phyloP scores from a whole-genome alignment of 2,113 vertebrate genomes.

The Gnathochromis pfefferi region DNA sequence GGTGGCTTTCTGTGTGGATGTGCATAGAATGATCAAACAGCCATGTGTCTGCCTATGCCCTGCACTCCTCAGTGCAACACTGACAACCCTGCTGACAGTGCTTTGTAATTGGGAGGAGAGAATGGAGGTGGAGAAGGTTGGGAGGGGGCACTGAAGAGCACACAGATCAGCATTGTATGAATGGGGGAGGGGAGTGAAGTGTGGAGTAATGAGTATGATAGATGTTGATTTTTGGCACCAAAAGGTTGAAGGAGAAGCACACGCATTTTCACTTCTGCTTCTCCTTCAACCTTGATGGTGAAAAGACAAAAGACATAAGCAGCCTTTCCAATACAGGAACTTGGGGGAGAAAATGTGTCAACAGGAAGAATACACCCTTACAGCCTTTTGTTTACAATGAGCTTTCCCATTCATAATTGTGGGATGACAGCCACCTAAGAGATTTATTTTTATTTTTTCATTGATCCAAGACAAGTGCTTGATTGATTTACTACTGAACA shows the following conservation, averaged over 20 bases:
- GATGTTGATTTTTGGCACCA: neutral
- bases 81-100: constrained; percentile 34
- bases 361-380: neutral
- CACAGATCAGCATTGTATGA: neutral
- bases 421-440: neutral
- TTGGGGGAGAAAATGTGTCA: neutral
- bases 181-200: neutral
- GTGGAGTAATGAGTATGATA: neutral
- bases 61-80: constrained; percentile 7
- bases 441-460: neutral
- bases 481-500: neutral
- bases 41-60: constrained; percentile 16
- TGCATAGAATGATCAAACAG: constrained; percentile 62
- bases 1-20: constrained; percentile 53
- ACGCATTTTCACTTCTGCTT: neutral
- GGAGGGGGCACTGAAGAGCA: neutral
- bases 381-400: neutral
- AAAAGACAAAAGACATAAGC: neutral
- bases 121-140: neutral
- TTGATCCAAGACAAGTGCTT: neutral
- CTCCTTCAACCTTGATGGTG: neutral
- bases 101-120: constrained; percentile 40
- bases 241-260: neutral
- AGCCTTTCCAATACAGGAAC: neutral
- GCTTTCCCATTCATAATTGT: neutral